Percentiles rank a stretch among this genome's conserved stretches.
Conservation (phyloP, 2,888 invertebrate genomes). For the Geotrupes spiniger region DNA sequence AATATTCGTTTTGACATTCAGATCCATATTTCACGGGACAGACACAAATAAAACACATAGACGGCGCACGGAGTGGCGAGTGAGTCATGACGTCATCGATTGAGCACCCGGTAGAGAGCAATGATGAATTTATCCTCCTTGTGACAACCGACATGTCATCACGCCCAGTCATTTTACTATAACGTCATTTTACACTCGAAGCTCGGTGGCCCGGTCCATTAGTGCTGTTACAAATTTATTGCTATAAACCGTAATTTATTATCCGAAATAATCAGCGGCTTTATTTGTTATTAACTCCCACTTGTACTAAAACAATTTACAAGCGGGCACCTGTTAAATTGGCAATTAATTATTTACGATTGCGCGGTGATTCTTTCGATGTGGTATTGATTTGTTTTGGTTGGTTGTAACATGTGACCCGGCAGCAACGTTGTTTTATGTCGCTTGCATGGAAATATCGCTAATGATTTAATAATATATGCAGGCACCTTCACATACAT, state of each 20-base stretch:
- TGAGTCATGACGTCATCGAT: constrained; percentile 31
- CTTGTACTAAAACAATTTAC: constrained; percentile 1
- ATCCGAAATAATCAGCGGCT: constrained; percentile 12
- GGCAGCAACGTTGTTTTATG: no score
- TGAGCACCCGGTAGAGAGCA: constrained; percentile 17
- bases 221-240: constrained; percentile 23
- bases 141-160: constrained; percentile 38
- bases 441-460: no score
- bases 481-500: no score
- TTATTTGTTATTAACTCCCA: not conserved
- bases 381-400: no score
- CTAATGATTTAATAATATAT: no score
- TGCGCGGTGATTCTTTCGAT: no score
- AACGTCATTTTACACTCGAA: constrained; percentile 38
- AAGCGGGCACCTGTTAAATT: not conserved
- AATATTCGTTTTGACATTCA: constrained; percentile 17
- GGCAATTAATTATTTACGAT: no score
- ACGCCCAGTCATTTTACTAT: constrained; percentile 44
- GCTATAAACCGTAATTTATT: constrained; percentile 17
- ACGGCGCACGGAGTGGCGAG: constrained; percentile 18
- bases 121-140: constrained; percentile 25
- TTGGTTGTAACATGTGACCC: no score
- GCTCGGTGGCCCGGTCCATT: constrained; percentile 31
- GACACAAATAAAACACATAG: constrained; percentile 25
- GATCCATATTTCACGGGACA: constrained; percentile 24